Evolutionary conservation across 1,140 invertebrate species (phyloP).

Genomic region (Penaeus japonicus): DNA sequence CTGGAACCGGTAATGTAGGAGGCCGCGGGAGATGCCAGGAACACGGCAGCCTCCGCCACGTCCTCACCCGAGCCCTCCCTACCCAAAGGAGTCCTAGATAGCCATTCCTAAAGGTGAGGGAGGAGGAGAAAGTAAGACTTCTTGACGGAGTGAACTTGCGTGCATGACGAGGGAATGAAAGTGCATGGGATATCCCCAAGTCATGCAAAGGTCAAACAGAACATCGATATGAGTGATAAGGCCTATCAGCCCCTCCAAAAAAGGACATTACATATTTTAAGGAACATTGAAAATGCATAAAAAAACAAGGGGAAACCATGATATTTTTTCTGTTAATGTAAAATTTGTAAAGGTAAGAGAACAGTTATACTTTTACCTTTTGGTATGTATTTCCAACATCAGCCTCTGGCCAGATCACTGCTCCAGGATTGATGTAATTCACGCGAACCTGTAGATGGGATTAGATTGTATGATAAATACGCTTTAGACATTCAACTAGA

Average conservation of each 20-base stretch:
- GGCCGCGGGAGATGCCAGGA: background rate
- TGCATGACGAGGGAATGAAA: background rate
- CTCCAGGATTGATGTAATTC: conserved; percentile 40
- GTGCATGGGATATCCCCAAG: too few relatives aligned
- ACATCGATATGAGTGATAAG: too few relatives aligned
- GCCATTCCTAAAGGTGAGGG: conserved; percentile 28
- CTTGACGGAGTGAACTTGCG: background rate
- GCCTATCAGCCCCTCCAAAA: too few relatives aligned
- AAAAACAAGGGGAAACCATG: too few relatives aligned
- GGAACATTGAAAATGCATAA: too few relatives aligned
- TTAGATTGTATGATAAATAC: background rate
- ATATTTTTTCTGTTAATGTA: too few relatives aligned
- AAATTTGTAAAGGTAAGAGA: too few relatives aligned
- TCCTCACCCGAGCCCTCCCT: conserved; percentile 9
- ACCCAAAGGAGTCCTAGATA: conserved; percentile 24
- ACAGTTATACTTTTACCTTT: too few relatives aligned
- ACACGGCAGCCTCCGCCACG: conserved; percentile 22
- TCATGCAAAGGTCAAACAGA: too few relatives aligned
- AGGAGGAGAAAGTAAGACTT: background rate
- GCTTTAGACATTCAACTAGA: too few relatives aligned
- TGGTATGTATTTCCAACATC: too few relatives aligned
- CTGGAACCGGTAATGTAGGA: background rate
- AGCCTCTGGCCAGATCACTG: conserved; percentile 32
- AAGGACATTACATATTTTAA: too few relatives aligned
- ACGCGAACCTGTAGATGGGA: conserved; percentile 11